A percentile compares a stretch with the other conserved stretches of the same genome.
These are phyloP conservation scores for Oikopleura dioica DNA, from an alignment of 23 tunicate genomes.

Conservation along the genomic window DNA sequence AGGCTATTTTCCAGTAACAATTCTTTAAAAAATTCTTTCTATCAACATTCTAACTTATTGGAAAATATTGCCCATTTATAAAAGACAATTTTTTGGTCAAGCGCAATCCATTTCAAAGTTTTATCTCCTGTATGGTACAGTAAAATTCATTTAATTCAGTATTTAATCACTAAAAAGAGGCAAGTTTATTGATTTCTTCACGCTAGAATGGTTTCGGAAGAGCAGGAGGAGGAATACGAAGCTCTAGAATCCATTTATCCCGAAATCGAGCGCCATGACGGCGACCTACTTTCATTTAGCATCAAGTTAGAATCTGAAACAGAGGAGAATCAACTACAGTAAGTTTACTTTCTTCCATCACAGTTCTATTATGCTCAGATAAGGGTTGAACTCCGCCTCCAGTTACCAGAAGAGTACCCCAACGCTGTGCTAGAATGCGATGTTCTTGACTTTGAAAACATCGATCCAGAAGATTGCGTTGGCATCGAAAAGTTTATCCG, in stretches of 20 bases:
- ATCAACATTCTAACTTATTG: no score
- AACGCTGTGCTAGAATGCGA: conserved; percentile 53
- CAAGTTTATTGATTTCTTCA: no score
- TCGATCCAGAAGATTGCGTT: conserved; percentile 7
- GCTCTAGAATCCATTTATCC: conserved; percentile 10
- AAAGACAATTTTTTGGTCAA: no score
- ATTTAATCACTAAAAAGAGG: no score
- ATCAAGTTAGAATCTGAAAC: conserved; percentile 5
- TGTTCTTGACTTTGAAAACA: conserved; percentile 17
- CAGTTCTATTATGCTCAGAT: neutral
- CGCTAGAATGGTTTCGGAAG: conserved; percentile 5
- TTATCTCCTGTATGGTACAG: no score
- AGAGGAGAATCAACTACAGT: neutral
- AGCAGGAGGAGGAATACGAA: conserved; percentile 6
- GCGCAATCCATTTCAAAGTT: no score
- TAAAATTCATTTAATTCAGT: no score
- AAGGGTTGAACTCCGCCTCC: conserved; percentile 23
- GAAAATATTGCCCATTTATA: no score
- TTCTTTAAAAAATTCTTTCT: no score
- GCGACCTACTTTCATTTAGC: neutral
- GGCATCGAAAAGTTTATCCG: neutral
- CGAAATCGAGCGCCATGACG: neutral
- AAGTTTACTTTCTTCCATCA: neutral
- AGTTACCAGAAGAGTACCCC: conserved; percentile 41
- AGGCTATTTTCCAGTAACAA: no score